Conservation (phyloP, 2,888 invertebrate species). For the Callyntrura sp. region DNA sequence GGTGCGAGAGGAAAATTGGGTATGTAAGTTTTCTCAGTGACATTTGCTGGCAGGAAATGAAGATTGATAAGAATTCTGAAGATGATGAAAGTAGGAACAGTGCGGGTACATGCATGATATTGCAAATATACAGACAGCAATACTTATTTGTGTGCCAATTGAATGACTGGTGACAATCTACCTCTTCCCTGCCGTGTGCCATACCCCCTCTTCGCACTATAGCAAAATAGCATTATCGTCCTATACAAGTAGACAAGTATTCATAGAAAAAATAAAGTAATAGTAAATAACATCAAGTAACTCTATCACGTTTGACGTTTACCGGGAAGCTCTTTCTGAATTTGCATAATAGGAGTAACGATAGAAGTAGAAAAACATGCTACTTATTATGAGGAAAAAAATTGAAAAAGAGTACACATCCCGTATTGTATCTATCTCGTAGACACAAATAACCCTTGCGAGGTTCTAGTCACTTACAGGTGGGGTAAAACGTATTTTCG, state of each 20-base stretch:
- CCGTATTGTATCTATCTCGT: too few species aligned
- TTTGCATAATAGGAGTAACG: too few species aligned
- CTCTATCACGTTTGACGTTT: background rate
- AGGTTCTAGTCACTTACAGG: too few species aligned
- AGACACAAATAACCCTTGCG: too few species aligned
- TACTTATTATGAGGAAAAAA: too few species aligned
- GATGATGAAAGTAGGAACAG: slow-evolving; percentile 30
- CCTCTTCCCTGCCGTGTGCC: background rate
- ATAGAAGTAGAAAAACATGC: too few species aligned
- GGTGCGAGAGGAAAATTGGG: slow-evolving; percentile 64
- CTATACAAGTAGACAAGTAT: background rate
- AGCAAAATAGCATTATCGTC: background rate
- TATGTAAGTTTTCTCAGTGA: slow-evolving; percentile 72
- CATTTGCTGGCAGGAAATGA: slow-evolving; percentile 79
- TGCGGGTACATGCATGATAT: slow-evolving; percentile 14
- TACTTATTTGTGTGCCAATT: slow-evolving; percentile 24
- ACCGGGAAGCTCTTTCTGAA: too few species aligned
- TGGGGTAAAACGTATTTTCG: too few species aligned
- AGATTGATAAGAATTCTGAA: slow-evolving; percentile 78
- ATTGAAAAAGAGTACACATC: too few species aligned
- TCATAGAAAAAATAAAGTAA: background rate
- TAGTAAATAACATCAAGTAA: background rate
- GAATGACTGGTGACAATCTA: slow-evolving; percentile 40
- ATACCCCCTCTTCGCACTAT: background rate
- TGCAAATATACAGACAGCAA: slow-evolving; percentile 14